Conservation (phyloP, 1,140 invertebrate species). For the Eumaeus atala region DNA sequence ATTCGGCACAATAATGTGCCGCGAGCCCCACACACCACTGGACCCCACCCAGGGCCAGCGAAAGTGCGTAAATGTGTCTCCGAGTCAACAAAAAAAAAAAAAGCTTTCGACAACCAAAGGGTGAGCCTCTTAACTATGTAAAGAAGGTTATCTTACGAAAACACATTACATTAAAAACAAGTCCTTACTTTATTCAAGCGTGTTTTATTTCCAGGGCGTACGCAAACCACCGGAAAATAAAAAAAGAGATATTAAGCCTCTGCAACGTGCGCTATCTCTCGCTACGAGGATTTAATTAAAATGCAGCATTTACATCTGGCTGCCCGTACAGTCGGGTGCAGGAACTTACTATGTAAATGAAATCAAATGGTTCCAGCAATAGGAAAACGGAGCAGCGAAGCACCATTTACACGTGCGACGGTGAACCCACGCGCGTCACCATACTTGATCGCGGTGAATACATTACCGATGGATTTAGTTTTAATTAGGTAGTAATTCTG, state of each 20-base stretch:
- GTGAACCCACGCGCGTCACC: conserved; percentile 8
- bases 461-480: neutral
- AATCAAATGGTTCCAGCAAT: conserved; percentile 1
- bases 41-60: too few relatives aligned
- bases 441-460: too few relatives aligned
- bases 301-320: conserved; percentile 18
- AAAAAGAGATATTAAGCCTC: conserved; percentile 24
- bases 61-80: too few relatives aligned
- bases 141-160: too few relatives aligned
- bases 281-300: conserved; percentile 56
- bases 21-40: too few relatives aligned
- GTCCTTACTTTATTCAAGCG: conserved; percentile 22
- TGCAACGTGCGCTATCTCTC: conserved; percentile 36
- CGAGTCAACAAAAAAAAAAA: too few relatives aligned
- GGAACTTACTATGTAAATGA: conserved; percentile 5
- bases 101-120: too few relatives aligned
- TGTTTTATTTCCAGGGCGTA: conserved; percentile 35
- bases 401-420: conserved; percentile 32
- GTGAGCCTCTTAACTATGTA: too few relatives aligned
- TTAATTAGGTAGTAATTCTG: neutral
- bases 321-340: conserved; percentile 8
- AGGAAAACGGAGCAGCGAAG: conserved; percentile 8
- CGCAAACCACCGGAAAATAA: conserved; percentile 35
- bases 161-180: too few relatives aligned
- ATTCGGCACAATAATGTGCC: too few relatives aligned